A percentile compares a stretch with the other conserved stretches of the same genome.
phyloP scores from a whole-genome alignment of 2,888 invertebrate species.

The Leucophenga montana region DNA sequence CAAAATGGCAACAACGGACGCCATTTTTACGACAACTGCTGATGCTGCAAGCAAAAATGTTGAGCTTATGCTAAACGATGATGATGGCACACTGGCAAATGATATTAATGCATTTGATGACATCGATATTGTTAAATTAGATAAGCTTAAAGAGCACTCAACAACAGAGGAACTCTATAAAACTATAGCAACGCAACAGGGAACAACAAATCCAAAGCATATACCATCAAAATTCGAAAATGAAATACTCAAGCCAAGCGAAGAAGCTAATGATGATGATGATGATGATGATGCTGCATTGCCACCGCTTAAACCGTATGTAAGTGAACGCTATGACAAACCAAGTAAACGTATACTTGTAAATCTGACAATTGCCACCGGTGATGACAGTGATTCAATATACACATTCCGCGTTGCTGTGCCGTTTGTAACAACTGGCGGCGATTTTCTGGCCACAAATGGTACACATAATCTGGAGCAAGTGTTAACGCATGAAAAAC shows the following conservation, averaged over 20 bases:
- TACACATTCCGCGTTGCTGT: conserved; percentile 88
- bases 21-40: not conserved
- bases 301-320: conserved; percentile 55
- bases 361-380: conserved; percentile 87
- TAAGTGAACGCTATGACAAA: conserved; percentile 58
- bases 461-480: conserved; percentile 58
- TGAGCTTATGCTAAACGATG: conserved; percentile 70
- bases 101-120: conserved; percentile 52
- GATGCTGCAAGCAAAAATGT: conserved; percentile 34
- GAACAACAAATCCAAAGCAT: conserved; percentile 25
- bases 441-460: not conserved
- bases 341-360: conserved; percentile 80
- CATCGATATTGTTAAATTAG: conserved; percentile 70
- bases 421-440: conserved; percentile 75
- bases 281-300: conserved; percentile 31
- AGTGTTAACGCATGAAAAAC: conserved; percentile 60
- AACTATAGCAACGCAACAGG: conserved; percentile 43
- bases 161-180: conserved; percentile 67
- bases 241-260: conserved; percentile 52
- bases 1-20: conserved; percentile 8
- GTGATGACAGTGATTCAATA: conserved; percentile 76
- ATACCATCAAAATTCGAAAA: conserved; percentile 45
- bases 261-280: conserved; percentile 6
- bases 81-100: conserved; percentile 27
- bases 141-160: conserved; percentile 50